Percentiles rank a stretch among this genome's conserved stretches.
Evolutionary conservation across 2,113 vertebrate genomes (phyloP).

Genomic region (Zapornia atra): DNA sequence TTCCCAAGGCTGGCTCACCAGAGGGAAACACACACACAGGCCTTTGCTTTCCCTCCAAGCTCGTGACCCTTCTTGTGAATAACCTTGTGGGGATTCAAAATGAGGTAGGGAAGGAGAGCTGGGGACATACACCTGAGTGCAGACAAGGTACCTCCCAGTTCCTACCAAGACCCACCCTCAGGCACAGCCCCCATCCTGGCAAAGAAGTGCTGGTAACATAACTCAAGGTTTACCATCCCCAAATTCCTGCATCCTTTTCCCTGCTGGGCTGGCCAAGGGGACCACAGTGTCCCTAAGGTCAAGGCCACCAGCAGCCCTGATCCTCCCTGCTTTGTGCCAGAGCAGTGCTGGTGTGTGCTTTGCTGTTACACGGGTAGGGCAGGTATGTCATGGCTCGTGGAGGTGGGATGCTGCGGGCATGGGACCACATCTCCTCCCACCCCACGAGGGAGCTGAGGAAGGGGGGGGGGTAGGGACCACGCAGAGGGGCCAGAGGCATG

Average conservation of each 20-base stretch:
- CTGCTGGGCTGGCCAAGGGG: background rate
- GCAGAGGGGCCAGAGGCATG: accelerated
- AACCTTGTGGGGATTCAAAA: background rate
- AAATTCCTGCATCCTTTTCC: background rate
- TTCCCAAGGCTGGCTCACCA: background rate
- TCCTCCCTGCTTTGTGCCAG: background rate
- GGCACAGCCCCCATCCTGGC: background rate
- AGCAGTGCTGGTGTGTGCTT: background rate
- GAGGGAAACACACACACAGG: background rate
- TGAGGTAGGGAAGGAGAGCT: background rate
- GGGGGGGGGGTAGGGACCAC: background rate
- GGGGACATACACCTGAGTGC: background rate
- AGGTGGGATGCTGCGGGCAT: background rate
- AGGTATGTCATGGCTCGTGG: background rate
- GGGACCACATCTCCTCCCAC: background rate
- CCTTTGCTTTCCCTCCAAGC: background rate
- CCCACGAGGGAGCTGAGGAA: background rate
- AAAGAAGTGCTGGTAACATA: background rate
- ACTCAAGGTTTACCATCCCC: no score
- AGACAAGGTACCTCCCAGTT: background rate
- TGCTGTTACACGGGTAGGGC: background rate
- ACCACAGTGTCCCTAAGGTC: background rate
- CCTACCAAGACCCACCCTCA: background rate
- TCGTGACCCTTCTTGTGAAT: background rate
- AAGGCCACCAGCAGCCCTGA: background rate